Percentiles rank a stretch among this genome's conserved stretches.
These are phyloP conservation scores for Volucella inflata DNA, from an alignment of 2,888 invertebrate genomes.

Conservation along the genomic window DNA sequence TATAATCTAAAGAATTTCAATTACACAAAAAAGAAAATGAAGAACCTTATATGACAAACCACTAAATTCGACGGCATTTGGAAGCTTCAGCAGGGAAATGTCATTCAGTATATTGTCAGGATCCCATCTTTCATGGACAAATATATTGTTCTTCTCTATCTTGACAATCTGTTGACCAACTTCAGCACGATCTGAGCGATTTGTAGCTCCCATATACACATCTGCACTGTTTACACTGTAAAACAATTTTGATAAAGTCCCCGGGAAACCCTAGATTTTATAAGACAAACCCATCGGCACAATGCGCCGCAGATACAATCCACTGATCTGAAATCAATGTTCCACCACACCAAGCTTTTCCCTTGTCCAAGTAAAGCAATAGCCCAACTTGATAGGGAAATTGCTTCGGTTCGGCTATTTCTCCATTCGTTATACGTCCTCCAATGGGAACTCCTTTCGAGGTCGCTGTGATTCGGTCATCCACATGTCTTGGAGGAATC, in stretches of 20 bases:
- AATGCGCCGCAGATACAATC: constrained; percentile 82
- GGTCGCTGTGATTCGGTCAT: background rate
- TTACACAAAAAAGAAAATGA: constrained; percentile 11
- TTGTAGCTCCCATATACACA: constrained; percentile 79
- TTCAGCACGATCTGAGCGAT: constrained; percentile 78
- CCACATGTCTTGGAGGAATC: constrained; percentile 41
- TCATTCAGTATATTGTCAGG: constrained; percentile 81
- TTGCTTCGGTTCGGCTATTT: constrained; percentile 78
- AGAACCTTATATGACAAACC: constrained; percentile 77
- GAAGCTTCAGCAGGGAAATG: constrained; percentile 84
- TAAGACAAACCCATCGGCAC: constrained; percentile 77
- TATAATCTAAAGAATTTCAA: constrained; percentile 66
- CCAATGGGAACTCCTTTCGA: background rate
- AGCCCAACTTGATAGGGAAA: constrained; percentile 81
- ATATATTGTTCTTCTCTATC: constrained; percentile 76
- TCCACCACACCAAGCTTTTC: constrained; percentile 81
- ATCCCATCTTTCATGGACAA: constrained; percentile 82
- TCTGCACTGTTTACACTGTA: constrained; percentile 79
- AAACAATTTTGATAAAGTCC: background rate
- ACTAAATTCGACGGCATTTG: constrained; percentile 80
- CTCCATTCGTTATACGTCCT: constrained; percentile 80
- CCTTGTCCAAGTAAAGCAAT: constrained; percentile 72
- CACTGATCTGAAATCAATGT: constrained; percentile 79
- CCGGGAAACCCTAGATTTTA: background rate
- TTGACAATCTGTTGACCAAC: constrained; percentile 78